Evolutionary conservation across 2,888 invertebrate species (phyloP), one percentile per base, ranked within the genome.

Genomic region (Leptinotarsa juncta): DNA sequence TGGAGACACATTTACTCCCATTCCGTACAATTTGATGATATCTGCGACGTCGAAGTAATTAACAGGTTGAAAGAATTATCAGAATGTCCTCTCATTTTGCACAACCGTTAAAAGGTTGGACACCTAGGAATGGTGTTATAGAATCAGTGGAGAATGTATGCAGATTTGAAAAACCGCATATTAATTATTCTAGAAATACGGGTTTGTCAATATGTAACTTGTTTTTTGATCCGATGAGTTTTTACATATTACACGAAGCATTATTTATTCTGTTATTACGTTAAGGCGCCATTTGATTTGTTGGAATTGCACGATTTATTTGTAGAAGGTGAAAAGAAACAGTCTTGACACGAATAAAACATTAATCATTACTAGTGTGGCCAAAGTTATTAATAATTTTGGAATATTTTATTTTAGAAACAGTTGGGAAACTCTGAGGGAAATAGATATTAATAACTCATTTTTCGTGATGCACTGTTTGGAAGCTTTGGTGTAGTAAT

Each of bases 21-120:
- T 57, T 69, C 48, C 57, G 51, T 48, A 48, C 69, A 69, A 69
- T 69, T 69, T 68, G 68, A 68, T 23, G 53, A 26, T 68, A 68
- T 68, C 53, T 68, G 53, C 68, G 69, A 69, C 68, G 42, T 53
- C 55, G 18, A 53, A 68, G 55, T 55, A 26, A 68, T 68, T 50
- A 53, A 26, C 68, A 67, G 51, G 16, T 23, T n/a, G 51, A 68
- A 69, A 57, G 69, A 55, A 69, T 48, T 48, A n/a, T 42, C 5
- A 60, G 69, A 69, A 69, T 69, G 69, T 57, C 53, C 48, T 69
- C 42, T 57, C 48, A n/a, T 69, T 48, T 69, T 20, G 57, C 57
- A n/a, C 20, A 57, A 48, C 51, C 32, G 69, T 69, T 57, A 62
- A 62, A 42, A 62, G 62, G 62, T 62, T 42, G 62, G n/a, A 62